Evolutionary conservation across 2,888 invertebrate species (phyloP), one percentile per base, ranked within the genome.

Genomic region (Chrysotoxum bicinctum): DNA sequence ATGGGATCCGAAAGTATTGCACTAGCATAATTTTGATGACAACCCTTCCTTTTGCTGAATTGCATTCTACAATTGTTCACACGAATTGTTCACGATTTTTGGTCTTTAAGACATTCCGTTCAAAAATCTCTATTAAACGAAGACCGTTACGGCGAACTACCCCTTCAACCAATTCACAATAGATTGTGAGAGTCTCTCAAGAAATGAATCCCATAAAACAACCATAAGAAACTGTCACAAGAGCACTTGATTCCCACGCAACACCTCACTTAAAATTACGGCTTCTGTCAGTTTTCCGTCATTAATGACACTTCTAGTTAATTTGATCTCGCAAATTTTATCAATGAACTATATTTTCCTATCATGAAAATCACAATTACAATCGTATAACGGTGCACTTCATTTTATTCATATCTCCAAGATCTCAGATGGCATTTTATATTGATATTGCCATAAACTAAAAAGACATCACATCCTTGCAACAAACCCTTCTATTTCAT

Each of bases 371-470:
- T 77, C 64, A 69, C 62, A 84, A 84, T 84, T 84, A 54, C 79
- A 84, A 79, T 83, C 43, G 62, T 64, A 64, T 84, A 84, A 84
- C 83, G 74, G 79, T 79, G 19, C 37, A 45, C 69, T 37, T 62
- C 64, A 66, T 35, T 60, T 72, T n/a, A 35, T 54, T 62, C 45
- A 72, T 43, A 58, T 62, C 54, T 23, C n/a, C 21, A 62, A 30
- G 35, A 74, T 83, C 83, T 84, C 74, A 75, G 40, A 72, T 84
- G 79, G 75, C 83, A 79, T 52, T 75, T 75, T 14, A n/a, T 50
- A 23, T 50, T 23, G 56, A 56, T 35, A 74, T 79, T 79, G 64
- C 74, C 74, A 54, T 69, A 60, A 69, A 43, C 26, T 37, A 32
- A 43, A 19, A 72, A 50, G 14, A 62, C 75, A 62, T 73, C 72